Evolutionary conservation across 2,888 invertebrate genomes (phyloP).

Genomic region (Lasioglossum zephyrum): DNA sequence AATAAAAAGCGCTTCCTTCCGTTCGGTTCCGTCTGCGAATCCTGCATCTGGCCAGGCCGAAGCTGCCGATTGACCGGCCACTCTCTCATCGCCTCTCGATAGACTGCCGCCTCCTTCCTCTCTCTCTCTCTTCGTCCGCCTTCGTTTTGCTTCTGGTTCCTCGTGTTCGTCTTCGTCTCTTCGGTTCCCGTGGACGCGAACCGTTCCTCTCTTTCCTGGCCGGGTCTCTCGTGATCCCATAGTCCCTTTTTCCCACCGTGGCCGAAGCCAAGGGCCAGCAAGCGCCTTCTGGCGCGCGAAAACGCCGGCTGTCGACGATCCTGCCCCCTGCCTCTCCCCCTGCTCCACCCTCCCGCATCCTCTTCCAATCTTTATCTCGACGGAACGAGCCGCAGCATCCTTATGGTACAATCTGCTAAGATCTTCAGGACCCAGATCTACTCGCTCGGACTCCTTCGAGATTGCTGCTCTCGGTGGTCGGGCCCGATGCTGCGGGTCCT

Average conservation of each 20-base stretch:
- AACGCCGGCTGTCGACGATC: conserved; percentile 50
- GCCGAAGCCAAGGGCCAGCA: background rate
- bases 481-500: background rate
- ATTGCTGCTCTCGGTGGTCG: background rate
- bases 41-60: conserved; percentile 71
- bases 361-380: conserved; percentile 40
- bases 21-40: conserved; percentile 72
- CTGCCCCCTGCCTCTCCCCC: background rate
- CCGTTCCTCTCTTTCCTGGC: background rate
- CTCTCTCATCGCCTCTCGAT: conserved; percentile 54
- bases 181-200: background rate
- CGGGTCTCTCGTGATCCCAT: background rate
- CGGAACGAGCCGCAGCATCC: conserved; percentile 45
- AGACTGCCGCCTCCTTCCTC: background rate
- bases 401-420: conserved; percentile 58
- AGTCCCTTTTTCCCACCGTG: conserved; percentile 25
- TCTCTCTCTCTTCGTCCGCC: background rate
- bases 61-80: conserved; percentile 50
- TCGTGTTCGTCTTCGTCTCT: background rate
- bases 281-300: conserved; percentile 45
- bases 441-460: background rate
- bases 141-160: conserved; percentile 8
- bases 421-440: conserved; percentile 49
- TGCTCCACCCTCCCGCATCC: conserved; percentile 26
- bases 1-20: conserved; percentile 75